These are phyloP conservation scores for Ophiodon elongatus DNA, from an alignment of 2,113 vertebrate genomes.

Conservation along the genomic window DNA sequence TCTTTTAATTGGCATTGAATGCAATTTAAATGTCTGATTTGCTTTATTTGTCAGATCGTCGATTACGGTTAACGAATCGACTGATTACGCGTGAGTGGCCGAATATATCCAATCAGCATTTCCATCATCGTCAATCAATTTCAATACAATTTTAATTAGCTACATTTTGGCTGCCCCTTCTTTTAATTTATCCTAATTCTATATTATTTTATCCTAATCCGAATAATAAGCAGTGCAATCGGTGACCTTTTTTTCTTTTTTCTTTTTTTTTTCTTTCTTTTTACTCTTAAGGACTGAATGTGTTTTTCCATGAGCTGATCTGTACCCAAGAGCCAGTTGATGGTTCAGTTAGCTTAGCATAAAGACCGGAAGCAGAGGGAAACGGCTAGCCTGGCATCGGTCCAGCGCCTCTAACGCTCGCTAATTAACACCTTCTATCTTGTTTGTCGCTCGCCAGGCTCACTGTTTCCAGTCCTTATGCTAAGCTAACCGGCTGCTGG, in stretches of 20 bases:
- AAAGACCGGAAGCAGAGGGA: not conserved
- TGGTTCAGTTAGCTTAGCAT: not conserved
- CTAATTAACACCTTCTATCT: not conserved
- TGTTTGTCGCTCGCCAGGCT: too few relatives aligned
- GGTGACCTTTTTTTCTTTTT: not conserved
- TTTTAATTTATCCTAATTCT: conserved; percentile 5
- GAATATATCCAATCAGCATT: conserved; percentile 38
- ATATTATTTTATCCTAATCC: too few relatives aligned
- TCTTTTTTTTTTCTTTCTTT: not conserved
- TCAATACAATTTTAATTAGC: conserved; percentile 30
- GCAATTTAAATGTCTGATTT: conserved; percentile 32
- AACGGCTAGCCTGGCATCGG: not conserved
- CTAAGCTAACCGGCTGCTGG: not conserved
- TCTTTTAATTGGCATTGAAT: conserved; percentile 7
- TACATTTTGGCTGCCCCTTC: not conserved
- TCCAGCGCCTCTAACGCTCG: not conserved
- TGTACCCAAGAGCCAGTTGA: not conserved
- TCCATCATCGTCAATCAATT: conserved; percentile 31
- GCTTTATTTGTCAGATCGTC: conserved; percentile 27
- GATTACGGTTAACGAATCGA: conserved; percentile 14
- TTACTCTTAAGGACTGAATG: not conserved
- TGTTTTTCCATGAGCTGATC: not conserved
- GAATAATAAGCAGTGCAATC: not conserved
- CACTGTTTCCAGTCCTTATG: too few relatives aligned
- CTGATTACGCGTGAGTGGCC: not conserved